A percentile compares a stretch with the other conserved stretches of the same genome.
Evolutionary conservation across 2,797 vertebrate genomes (phyloP).

Genomic region (Telmatherina bonti): DNA sequence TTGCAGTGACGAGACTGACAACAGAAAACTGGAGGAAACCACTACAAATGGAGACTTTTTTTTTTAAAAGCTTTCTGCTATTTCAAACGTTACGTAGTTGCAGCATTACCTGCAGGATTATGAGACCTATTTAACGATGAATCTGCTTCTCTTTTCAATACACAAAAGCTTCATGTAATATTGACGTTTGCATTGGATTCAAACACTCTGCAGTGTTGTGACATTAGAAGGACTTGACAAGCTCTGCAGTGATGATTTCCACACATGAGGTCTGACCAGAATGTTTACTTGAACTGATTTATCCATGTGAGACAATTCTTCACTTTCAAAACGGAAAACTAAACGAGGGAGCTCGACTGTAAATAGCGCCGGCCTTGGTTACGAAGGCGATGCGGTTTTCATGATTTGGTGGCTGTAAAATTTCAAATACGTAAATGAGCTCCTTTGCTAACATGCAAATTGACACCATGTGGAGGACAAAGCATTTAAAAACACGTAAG

Average conservation of each 20-base stretch:
- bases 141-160: not conserved
- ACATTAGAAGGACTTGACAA: not conserved
- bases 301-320: constrained; percentile 35
- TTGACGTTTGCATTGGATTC: not conserved
- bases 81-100: not conserved
- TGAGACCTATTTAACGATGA: not conserved
- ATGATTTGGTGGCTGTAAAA: constrained; percentile 76
- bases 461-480: constrained; percentile 84
- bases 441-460: constrained; percentile 82
- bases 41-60: constrained; percentile 23
- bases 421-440: constrained; percentile 82
- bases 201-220: not conserved
- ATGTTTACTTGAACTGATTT: constrained; percentile 32
- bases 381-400: constrained; percentile 73
- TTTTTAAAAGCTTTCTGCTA: not conserved
- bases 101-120: not conserved
- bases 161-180: not conserved
- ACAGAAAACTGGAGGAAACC: constrained; percentile 39
- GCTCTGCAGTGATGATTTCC: not conserved
- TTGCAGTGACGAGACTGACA: constrained; percentile 25
- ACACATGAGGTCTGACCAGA: not conserved
- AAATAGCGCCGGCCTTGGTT: constrained; percentile 63
- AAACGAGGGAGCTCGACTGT: constrained; percentile 61
- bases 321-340: constrained; percentile 58
- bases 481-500: constrained; percentile 80